These are phyloP conservation scores for Lophura nycthemera DNA, from an alignment of 2,113 vertebrate genomes.

Conservation along the genomic window DNA sequence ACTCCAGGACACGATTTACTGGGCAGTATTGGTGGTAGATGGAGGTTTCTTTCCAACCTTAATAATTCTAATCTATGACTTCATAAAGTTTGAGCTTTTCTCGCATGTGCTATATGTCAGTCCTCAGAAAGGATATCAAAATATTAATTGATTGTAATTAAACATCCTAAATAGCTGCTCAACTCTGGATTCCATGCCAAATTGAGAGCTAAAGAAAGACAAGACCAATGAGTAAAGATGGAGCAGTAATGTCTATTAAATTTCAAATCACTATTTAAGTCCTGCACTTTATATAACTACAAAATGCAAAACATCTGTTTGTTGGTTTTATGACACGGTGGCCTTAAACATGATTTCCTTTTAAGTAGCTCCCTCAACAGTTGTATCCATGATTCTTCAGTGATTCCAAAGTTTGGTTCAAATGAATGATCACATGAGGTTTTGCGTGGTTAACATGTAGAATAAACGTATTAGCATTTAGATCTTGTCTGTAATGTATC, in stretches of 20 bases:
- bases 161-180: not conserved
- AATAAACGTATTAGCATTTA: not conserved
- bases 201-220: not conserved
- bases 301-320: not conserved
- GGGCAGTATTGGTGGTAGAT: too few relatives aligned
- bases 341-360: not conserved
- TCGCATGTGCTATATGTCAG: fast-evolving
- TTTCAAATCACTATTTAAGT: not conserved
- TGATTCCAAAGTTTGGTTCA: not conserved
- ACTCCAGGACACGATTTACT: too few relatives aligned
- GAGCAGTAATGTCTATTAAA: not conserved
- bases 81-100: not conserved
- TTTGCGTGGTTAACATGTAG: not conserved
- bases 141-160: too few relatives aligned
- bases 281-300: not conserved
- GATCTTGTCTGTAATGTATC: not conserved
- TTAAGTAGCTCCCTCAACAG: not conserved
- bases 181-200: not conserved
- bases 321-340: not conserved
- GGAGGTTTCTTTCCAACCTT: too few relatives aligned
- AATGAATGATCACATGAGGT: fast-evolving
- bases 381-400: not conserved
- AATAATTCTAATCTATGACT: too few relatives aligned
- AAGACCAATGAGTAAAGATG: not conserved
- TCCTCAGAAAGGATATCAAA: not conserved